These are phyloP conservation scores for Acipenser oxyrinchus DNA, from an alignment of 2,797 vertebrate genomes.

Conservation along the genomic window DNA sequence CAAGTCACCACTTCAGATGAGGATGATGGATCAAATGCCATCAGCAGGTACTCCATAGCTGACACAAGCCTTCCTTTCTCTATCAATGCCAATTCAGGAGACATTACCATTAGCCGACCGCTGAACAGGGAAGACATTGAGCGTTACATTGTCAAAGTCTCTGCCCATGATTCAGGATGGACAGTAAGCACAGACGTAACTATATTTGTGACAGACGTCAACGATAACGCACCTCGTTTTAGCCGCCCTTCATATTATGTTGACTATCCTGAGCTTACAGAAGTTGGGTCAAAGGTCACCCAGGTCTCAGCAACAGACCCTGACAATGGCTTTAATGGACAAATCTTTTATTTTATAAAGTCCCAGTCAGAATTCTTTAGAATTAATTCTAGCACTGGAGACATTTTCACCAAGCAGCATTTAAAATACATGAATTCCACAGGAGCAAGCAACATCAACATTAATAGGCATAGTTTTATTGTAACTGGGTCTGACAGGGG, in stretches of 20 bases:
- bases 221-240: constrained; percentile 89
- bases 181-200: constrained; percentile 95
- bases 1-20: constrained; percentile 92
- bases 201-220: constrained; percentile 83
- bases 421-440: constrained; percentile 83
- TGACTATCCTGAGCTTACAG: constrained; percentile 85
- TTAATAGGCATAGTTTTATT: constrained; percentile 94
- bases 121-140: constrained; percentile 87
- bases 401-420: constrained; percentile 87
- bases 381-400: constrained; percentile 84
- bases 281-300: constrained; percentile 75
- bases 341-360: constrained; percentile 91
- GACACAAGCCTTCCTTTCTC: constrained; percentile 82
- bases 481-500: constrained; percentile 90
- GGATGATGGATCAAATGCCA: constrained; percentile 76
- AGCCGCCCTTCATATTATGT: constrained; percentile 87
- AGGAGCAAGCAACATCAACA: constrained; percentile 68
- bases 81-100: constrained; percentile 82
- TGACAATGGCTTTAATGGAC: constrained; percentile 82
- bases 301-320: constrained; percentile 82
- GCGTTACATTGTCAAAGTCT: constrained; percentile 84
- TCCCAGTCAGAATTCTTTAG: constrained; percentile 93
- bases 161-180: constrained; percentile 94
- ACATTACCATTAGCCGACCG: constrained; percentile 81
- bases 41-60: constrained; percentile 82